Conservation (phyloP, 1,140 invertebrate genomes). For the Sarcophaga bullata region DNA sequence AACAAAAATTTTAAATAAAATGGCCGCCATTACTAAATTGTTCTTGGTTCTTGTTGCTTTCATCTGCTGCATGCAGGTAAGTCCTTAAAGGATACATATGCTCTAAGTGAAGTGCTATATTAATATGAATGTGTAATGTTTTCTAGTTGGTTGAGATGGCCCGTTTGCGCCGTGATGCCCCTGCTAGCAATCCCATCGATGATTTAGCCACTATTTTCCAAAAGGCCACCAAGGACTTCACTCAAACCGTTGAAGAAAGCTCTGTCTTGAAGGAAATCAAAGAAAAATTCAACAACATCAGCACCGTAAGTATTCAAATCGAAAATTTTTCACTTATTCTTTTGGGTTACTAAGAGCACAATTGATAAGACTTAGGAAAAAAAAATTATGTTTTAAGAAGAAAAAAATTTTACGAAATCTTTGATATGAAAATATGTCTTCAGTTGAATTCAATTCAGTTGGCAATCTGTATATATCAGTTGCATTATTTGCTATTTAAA, state of each 20-base stretch:
- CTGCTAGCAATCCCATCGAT: conserved; percentile 1
- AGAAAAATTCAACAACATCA: neutral
- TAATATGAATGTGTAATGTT: neutral
- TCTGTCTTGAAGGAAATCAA: conserved; percentile 28
- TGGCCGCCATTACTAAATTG: conserved; percentile 35
- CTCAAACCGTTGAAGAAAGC: conserved; percentile 34
- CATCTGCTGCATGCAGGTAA: conserved; percentile 41
- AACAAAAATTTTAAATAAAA: conserved; percentile 4
- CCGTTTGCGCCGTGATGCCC: conserved; percentile 34
- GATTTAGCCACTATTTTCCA: conserved; percentile 30
- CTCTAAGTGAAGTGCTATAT: neutral
- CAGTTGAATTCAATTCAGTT: too few species aligned
- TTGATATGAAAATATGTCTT: too few species aligned
- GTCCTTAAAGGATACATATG: neutral
- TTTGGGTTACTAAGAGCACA: too few species aligned
- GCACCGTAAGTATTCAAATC: neutral
- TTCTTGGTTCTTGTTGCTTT: conserved; percentile 35
- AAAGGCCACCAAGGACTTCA: conserved; percentile 29
- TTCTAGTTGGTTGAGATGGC: conserved; percentile 42
- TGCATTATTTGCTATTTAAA: too few species aligned
- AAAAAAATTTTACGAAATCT: too few species aligned
- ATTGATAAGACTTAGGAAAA: too few species aligned
- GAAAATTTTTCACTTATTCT: too few species aligned
- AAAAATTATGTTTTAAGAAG: too few species aligned
- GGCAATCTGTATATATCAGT: too few species aligned